Conservation (phyloP, 2,888 invertebrate species). For the Scaptomyza cyrtandrae region DNA sequence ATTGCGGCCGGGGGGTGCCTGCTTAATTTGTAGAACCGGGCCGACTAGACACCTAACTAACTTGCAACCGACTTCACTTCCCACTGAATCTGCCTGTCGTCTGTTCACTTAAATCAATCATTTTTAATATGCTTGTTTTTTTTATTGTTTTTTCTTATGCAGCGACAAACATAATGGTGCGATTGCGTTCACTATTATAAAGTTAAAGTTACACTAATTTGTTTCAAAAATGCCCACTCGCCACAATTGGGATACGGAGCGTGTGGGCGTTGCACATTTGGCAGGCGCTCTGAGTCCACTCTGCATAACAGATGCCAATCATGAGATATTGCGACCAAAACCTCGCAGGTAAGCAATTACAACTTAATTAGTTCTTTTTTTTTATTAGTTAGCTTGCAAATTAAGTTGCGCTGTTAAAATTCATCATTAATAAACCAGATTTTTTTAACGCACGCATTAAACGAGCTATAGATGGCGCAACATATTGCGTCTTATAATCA, state of each 20-base stretch:
- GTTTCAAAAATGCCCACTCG: slow-evolving; percentile 78
- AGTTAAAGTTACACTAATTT: neutral
- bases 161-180: slow-evolving; percentile 45
- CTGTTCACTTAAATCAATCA: slow-evolving; percentile 24
- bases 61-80: slow-evolving; percentile 15
- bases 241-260: slow-evolving; percentile 84
- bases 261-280: slow-evolving; percentile 86
- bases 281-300: slow-evolving; percentile 88
- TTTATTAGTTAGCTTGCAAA: too few species aligned
- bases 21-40: slow-evolving; percentile 53
- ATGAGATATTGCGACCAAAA: slow-evolving; percentile 94
- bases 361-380: neutral
- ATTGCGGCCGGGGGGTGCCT: slow-evolving; percentile 63
- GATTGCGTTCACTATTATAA: slow-evolving; percentile 27
- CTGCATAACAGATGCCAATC: slow-evolving; percentile 90
- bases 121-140: slow-evolving; percentile 22
- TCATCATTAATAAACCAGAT: too few species aligned
- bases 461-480: slow-evolving; percentile 37
- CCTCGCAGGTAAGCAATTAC: slow-evolving; percentile 89
- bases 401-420: too few species aligned
- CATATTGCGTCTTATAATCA: neutral
- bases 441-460: neutral
- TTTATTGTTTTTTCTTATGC: slow-evolving; percentile 17
- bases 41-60: slow-evolving; percentile 44
- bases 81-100: slow-evolving; percentile 20